phyloP scores from a whole-genome alignment of 2,888 invertebrate genomes.

The Cynaeus angustus region DNA sequence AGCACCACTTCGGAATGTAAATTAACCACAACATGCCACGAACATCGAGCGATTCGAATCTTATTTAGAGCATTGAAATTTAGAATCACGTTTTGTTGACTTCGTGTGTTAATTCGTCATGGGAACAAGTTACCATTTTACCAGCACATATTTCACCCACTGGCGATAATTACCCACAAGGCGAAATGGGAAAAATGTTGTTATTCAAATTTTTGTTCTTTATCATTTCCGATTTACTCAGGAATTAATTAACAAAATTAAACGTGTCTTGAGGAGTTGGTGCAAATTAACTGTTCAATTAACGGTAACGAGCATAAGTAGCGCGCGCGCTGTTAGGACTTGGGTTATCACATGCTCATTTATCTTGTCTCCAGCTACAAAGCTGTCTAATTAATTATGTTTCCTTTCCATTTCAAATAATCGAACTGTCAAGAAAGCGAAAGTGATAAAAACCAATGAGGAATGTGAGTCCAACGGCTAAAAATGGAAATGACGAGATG shows the following conservation, averaged over 20 bases:
- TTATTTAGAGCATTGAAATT: constrained; percentile 46
- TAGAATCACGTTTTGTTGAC: constrained; percentile 53
- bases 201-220: no score
- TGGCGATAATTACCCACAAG: background rate
- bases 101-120: constrained; percentile 57
- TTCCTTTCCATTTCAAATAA: constrained; percentile 37
- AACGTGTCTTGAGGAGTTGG: constrained; percentile 10
- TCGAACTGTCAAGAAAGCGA: constrained; percentile 26
- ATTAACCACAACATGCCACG: constrained; percentile 16
- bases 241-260: constrained; percentile 22
- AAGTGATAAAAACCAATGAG: constrained; percentile 32
- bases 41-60: constrained; percentile 26
- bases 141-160: constrained; percentile 3
- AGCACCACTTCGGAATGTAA: constrained; percentile 28
- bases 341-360: background rate
- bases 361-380: constrained; percentile 3
- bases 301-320: constrained; percentile 8
- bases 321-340: no score
- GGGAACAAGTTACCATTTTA: constrained; percentile 47
- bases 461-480: constrained; percentile 13
- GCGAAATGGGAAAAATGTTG: background rate
- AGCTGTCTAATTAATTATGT: constrained; percentile 27
- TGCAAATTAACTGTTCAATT: constrained; percentile 38
- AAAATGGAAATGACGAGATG: background rate
- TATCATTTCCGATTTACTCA: background rate